Percentiles rank a stretch among this genome's conserved stretches.
Conservation (phyloP, 2,797 vertebrate species). For the Thripadectes ignobilis region DNA sequence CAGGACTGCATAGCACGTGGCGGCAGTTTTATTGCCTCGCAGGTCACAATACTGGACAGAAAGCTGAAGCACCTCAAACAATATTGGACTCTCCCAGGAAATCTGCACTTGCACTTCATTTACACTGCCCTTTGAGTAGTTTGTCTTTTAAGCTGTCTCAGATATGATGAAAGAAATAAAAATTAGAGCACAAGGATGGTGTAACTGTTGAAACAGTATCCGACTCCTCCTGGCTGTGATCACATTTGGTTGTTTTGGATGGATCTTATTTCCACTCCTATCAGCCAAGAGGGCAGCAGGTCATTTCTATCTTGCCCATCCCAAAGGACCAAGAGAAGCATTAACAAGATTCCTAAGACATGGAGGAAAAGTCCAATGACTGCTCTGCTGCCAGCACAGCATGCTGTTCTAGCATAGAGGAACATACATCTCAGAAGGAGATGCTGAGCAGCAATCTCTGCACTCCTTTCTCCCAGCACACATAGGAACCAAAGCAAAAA, state of each 20-base stretch:
- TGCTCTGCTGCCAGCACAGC: neutral
- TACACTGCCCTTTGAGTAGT: neutral
- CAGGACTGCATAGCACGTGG: accelerated
- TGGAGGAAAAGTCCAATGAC: accelerated
- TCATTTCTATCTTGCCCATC: neutral
- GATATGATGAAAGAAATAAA: neutral
- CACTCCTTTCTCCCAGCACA: neutral
- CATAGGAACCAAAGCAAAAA: neutral
- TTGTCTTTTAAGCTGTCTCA: neutral
- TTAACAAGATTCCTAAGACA: neutral
- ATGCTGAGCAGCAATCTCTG: neutral
- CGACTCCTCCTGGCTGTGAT: neutral
- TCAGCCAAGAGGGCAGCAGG: neutral
- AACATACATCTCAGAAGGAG: neutral
- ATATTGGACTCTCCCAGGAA: neutral
- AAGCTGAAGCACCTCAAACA: neutral
- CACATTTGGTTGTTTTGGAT: neutral
- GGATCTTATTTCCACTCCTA: neutral
- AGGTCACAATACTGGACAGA: accelerated
- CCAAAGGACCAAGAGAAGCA: neutral
- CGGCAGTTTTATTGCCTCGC: neutral
- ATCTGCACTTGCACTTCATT: neutral
- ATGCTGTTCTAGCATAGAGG: neutral
- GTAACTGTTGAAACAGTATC: neutral
- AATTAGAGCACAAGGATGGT: neutral